Evolutionary conservation across 2,888 invertebrate species (phyloP), one percentile per base, ranked within the genome.

Genomic region (Cosmopolites sordidus): DNA sequence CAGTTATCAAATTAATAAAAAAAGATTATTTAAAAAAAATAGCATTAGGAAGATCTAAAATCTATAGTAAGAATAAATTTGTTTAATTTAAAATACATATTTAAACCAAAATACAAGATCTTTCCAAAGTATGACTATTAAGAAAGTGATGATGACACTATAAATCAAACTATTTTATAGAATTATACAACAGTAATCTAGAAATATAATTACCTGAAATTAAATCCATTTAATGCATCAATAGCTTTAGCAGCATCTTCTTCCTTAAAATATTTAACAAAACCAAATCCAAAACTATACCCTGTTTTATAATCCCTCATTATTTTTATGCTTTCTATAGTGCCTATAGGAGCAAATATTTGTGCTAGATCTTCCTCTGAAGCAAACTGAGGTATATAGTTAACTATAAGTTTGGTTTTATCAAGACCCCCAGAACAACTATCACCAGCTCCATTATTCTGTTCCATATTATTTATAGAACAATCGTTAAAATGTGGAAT

Each of bases 261-360:
- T 59, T 89, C 87, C 54, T 85, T 83, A 48, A 85, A 82, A 74
- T 89, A 96, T 75, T 95, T 94, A 41, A 95, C 92, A 76, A 96
- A 96, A 37, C 94, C 96, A 75, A 94, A 96, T 38, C 96, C 96
- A 75, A 89, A 95, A 75, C 94, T 94, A 78, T 95, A 95, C 43
- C 93, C 93, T 73, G 94, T 93, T 83, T 90, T 78, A 51, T 75
- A 79, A 71, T 92, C 92, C 75, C 89, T 87, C 91, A 92, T 92
- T 65, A 96, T 90, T 65, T 93, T 83, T 72, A 91, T 91, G 64
- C 88, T 90, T 71, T 92, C 92, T 42, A 96, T 84, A 16, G 89
- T 88, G 44, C 95, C 95, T 64, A 92, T 86, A 48, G 87, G 85
- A 64, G 87, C 83, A 74, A 96, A 96, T 79, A 95, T 84, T 60